Conservation (phyloP, 2,888 invertebrate genomes). For the Scaeva pyrastri region DNA sequence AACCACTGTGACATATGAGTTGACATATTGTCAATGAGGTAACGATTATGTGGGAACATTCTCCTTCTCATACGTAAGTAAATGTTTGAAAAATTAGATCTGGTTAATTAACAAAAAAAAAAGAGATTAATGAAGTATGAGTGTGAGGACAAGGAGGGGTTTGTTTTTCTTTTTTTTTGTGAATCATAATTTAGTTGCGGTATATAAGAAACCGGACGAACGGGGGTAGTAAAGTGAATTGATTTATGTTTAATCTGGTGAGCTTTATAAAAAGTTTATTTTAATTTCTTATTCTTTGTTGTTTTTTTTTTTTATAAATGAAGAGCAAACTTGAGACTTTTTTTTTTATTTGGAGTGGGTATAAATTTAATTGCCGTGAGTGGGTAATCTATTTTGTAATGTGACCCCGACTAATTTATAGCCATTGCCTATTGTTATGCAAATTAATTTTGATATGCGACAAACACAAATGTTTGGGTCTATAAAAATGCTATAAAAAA, state of each 20-base stretch:
- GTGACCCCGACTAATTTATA: constrained; percentile 68
- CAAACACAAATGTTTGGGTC: constrained; percentile 56
- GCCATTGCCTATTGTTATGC: constrained; percentile 62
- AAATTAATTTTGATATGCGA: constrained; percentile 62
- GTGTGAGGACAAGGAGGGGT: not conserved
- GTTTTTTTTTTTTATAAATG: constrained; percentile 17
- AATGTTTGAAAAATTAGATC: constrained; percentile 61
- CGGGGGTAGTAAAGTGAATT: constrained; percentile 23
- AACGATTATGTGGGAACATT: constrained; percentile 70
- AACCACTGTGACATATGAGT: constrained; percentile 59
- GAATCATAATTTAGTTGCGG: constrained; percentile 20
- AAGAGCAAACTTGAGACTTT: constrained; percentile 49
- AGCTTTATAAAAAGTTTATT: constrained; percentile 25
- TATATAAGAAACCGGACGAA: constrained; percentile 9
- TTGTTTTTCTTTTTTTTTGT: not conserved
- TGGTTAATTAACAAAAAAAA: constrained; percentile 37
- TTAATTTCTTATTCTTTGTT: too few relatives aligned
- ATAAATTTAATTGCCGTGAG: constrained; percentile 59
- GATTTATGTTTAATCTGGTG: constrained; percentile 63
- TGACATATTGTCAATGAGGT: constrained; percentile 74
- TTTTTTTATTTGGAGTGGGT: constrained; percentile 28
- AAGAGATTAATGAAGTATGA: not conserved
- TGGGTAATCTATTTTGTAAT: constrained; percentile 70
- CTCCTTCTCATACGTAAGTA: constrained; percentile 46
- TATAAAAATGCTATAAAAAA: constrained; percentile 50